Base-by-base conservation (phyloP, 2,888 invertebrate genomes). In the Melipona bicolor region DNA sequence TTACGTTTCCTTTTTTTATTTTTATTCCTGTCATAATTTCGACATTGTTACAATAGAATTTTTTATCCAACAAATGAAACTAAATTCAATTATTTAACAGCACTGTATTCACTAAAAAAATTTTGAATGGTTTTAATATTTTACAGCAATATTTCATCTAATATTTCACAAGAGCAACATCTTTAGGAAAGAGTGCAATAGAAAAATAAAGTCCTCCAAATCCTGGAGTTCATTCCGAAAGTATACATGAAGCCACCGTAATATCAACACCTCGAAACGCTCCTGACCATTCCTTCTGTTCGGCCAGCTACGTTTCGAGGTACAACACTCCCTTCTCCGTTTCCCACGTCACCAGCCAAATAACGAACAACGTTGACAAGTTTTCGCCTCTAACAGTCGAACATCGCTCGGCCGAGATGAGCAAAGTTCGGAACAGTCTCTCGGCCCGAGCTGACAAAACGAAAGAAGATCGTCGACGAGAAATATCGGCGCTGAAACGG, bases 261-360 rank as follows among this genome's bases (percentile, higher is more conserved):
- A 88, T 87, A 89, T 91, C 90, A 91, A 87, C 88, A 90, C 90
- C 90, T 86, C 76, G 84, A 84, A 81, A 79, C 79, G 83, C n/a
- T 79, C 49, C 80, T 74, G 69, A 80, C 70, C 77, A 78, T 81
- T 73, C 68, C 73, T 68, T 67, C 68, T 9, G 65, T 59, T 54
- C 64, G 61, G 54, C 49, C 4, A 64, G 27, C 61, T 78, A 74
- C 79, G 78, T 77, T 72, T 76, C 69, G 19, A 49, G 54, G 32
- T 83, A 82, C 77, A 82, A 81, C 32, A 24, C 56, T 24, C 43
- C 43, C 72, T 69, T 49, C 9, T 21, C 43, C 32, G 62, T 64
- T 69, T 56, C 27, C 3, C 59, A 11, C 49, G 5, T 52, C 17
- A 49, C n/a, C 43, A 56, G 3, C 24, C 36, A 21, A 67, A 32